Evolutionary conservation across 1,140 invertebrate species (phyloP), one percentile per base, ranked within the genome.

Genomic region (Diploscapter pachys): DNA sequence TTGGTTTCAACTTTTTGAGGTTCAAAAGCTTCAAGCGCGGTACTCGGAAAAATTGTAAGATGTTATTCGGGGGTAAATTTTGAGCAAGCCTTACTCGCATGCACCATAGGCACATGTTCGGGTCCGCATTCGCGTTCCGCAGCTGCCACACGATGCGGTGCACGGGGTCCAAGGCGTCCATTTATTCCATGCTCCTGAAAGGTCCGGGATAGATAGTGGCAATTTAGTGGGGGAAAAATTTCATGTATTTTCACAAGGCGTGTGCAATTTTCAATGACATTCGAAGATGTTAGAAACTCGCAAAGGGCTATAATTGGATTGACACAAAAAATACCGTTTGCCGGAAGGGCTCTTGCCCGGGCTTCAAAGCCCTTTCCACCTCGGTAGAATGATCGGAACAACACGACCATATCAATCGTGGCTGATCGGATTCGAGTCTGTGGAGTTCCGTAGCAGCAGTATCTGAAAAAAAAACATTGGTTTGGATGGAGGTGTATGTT

Each of bases 361-460:
- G 80, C 82, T 73, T 85, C 79, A 63, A 85, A 85, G n/a, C 83
- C 83, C 76, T 80, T 80, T 56, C 83, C 83, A 62, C 84, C 83
- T 62, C 83, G 76, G 66, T 85, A 85, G 68, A 85, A 85, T 31
- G 85, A 86, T 51, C 84, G 81, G 80, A 86, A 85, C 3, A 85
- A 73, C 8, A 85, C 78, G 48, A 85, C 71, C 83, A 85, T 85
- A 64, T 85, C 84, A 48, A 83, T 80, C 2, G 84, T 85, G 8
- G 82, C 82, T 8, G 83, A 85, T 49, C 83, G 56, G n/a, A 85
- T 76, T 56, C 78, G 69, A 3, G 78, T 77, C 54, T 71, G 54
- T 6, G 83, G 83, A 61, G 83, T 85, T 11, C 84, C 84, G 56
- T 77, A 83, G 68, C 83, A 85, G 71, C 83, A 85, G 63, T 86